Evolutionary conservation across 2,113 vertebrate genomes (phyloP).

Genomic region (Cacatua alba): DNA sequence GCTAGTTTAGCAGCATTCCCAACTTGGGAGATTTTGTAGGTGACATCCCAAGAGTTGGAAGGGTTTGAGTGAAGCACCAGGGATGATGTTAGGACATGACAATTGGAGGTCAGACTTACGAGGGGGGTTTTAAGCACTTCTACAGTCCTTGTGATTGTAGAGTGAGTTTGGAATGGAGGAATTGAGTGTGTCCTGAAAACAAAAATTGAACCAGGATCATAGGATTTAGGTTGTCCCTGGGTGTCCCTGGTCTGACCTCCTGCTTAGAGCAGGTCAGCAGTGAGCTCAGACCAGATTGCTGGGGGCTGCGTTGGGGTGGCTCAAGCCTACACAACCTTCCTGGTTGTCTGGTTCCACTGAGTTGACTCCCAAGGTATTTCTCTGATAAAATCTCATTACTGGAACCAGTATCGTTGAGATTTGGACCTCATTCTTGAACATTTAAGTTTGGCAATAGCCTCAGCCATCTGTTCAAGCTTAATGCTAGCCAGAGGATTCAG

Average conservation of each 20-base stretch:
- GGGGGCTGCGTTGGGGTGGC: background rate
- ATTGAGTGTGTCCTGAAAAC: background rate
- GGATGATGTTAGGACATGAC: background rate
- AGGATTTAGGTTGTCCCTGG: background rate
- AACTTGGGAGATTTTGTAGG: background rate
- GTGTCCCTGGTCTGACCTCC: background rate
- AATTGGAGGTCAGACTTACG: background rate
- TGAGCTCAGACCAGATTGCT: background rate
- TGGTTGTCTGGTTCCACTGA: background rate
- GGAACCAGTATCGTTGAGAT: background rate
- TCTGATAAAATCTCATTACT: background rate
- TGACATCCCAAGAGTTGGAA: background rate
- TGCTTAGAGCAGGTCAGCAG: background rate
- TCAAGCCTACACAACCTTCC: background rate
- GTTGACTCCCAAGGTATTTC: background rate
- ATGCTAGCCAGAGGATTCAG: background rate
- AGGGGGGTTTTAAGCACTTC: background rate
- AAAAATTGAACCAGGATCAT: background rate
- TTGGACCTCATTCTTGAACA: background rate
- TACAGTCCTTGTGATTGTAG: background rate
- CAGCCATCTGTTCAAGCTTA: conserved; percentile 8
- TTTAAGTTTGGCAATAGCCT: background rate
- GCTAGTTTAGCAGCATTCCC: background rate
- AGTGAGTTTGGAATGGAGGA: background rate
- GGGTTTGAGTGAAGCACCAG: background rate